These are phyloP conservation scores for Theristicus caerulescens DNA, from an alignment of 2,113 vertebrate genomes.

Conservation along the genomic window DNA sequence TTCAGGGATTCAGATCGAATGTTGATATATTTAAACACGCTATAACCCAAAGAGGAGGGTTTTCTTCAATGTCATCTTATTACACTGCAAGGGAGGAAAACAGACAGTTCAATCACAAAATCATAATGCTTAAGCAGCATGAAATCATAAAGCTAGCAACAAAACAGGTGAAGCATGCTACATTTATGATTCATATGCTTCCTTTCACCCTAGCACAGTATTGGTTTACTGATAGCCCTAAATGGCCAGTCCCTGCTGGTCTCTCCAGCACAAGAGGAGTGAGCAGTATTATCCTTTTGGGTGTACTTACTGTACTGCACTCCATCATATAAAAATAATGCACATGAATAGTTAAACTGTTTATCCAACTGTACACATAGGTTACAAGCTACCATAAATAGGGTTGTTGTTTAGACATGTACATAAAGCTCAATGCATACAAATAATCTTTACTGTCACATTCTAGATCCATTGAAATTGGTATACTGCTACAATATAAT, in stretches of 20 bases:
- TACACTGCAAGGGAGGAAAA: slow-evolving; percentile 53
- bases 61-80: slow-evolving; percentile 63
- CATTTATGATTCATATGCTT: slow-evolving; percentile 69
- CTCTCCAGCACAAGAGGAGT: slow-evolving; percentile 36
- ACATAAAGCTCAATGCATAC: not conserved
- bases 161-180: slow-evolving; percentile 71
- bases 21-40: slow-evolving; percentile 26
- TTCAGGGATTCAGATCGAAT: not conserved
- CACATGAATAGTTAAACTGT: slow-evolving; percentile 68
- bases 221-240: slow-evolving; percentile 55
- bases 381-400: slow-evolving; percentile 49
- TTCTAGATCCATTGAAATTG: not conserved
- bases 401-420: slow-evolving; percentile 1
- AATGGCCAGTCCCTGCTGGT: slow-evolving; percentile 50
- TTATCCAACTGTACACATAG: slow-evolving; percentile 51
- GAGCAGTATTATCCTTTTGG: slow-evolving; percentile 63
- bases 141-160: slow-evolving; percentile 71
- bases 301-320: slow-evolving; percentile 49
- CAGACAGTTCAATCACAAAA: slow-evolving; percentile 70
- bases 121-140: slow-evolving; percentile 71
- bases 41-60: slow-evolving; percentile 14
- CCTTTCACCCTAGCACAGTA: slow-evolving; percentile 53
- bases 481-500: not conserved
- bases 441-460: slow-evolving; percentile 19
- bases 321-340: slow-evolving; percentile 60